Percentiles rank a stretch among this genome's conserved stretches.
Conservation (phyloP, 2,888 invertebrate genomes). For the Tenthredo amoena region DNA sequence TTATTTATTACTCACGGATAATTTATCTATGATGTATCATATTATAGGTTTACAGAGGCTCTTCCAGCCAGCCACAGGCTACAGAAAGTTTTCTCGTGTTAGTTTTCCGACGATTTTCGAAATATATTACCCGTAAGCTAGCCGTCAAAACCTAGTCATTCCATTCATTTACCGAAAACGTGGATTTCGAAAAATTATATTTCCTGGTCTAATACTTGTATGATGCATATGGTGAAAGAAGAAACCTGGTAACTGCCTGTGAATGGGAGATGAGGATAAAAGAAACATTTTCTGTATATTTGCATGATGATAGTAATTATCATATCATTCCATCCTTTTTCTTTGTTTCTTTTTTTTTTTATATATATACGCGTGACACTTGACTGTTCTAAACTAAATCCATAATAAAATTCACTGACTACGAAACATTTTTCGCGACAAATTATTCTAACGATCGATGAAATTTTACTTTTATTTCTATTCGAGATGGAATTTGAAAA, state of each 20-base stretch:
- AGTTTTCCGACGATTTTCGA: neutral
- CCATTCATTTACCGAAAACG: neutral
- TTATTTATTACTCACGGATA: neutral
- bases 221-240: neutral
- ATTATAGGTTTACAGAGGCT: too few relatives aligned
- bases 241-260: neutral
- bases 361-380: neutral
- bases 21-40: neutral
- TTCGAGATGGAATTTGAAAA: too few relatives aligned
- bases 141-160: neutral
- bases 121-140: neutral
- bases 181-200: neutral
- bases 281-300: neutral
- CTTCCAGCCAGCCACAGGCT: neutral
- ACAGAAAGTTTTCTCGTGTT: neutral
- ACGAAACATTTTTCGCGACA: neutral
- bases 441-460: neutral
- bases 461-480: neutral
- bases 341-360: neutral
- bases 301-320: conserved; percentile 9
- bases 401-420: neutral
- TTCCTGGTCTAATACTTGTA: neutral
- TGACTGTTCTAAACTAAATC: neutral
- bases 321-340: conserved; percentile 15
- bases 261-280: neutral